A percentile compares a stretch with the other conserved stretches of the same genome.
phyloP scores from a whole-genome alignment of 1,140 invertebrate species.

The Helicoverpa armigera region DNA sequence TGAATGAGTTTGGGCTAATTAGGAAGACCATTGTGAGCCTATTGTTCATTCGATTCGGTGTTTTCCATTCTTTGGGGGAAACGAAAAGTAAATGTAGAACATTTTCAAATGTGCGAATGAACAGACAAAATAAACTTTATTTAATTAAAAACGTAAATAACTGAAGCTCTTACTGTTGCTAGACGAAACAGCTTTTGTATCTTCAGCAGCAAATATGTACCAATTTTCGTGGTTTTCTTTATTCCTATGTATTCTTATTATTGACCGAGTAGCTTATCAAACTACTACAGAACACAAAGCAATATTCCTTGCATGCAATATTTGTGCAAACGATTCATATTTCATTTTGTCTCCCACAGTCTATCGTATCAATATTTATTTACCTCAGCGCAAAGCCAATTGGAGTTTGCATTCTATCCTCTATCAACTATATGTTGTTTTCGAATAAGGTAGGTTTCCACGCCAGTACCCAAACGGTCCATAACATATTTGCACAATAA shows the following conservation, averaged over 20 bases:
- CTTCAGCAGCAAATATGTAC: too few relatives aligned
- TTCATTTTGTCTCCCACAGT: neutral
- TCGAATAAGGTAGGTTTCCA: slow-evolving; percentile 34
- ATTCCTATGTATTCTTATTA: too few relatives aligned
- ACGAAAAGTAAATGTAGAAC: slow-evolving; percentile 18
- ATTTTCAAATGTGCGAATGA: neutral
- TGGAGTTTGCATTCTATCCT: slow-evolving; percentile 7
- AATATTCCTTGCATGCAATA: neutral
- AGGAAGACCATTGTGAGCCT: slow-evolving; percentile 23
- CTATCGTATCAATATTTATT: slow-evolving; percentile 13
- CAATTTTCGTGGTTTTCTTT: too few relatives aligned
- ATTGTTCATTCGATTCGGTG: slow-evolving; percentile 28
- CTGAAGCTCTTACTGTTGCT: too few relatives aligned
- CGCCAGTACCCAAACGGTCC: neutral
- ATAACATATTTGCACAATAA: slow-evolving; percentile 35
- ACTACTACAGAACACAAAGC: neutral
- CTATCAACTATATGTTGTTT: neutral
- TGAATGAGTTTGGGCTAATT: slow-evolving; percentile 43
- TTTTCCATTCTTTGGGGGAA: slow-evolving; percentile 21
- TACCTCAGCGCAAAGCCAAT: slow-evolving; percentile 20
- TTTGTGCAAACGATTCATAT: slow-evolving; percentile 6
- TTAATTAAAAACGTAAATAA: neutral
- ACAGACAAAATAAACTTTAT: neutral
- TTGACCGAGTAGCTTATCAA: neutral
- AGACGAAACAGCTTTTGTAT: too few relatives aligned